Conservation (phyloP, 1,140 invertebrate species). For the Brachionus paranguensis region DNA sequence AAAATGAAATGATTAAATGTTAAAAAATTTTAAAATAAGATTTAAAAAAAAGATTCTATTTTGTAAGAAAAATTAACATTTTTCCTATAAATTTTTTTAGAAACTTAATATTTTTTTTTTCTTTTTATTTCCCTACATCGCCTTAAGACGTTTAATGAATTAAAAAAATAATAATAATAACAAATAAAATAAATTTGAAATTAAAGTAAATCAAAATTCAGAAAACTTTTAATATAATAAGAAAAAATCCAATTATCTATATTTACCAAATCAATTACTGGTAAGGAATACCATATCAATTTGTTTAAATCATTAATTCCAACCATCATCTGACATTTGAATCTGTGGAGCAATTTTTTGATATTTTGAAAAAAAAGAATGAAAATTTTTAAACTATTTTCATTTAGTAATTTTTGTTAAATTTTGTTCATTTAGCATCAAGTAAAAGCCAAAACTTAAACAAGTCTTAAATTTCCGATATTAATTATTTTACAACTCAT, state of each 20-base stretch:
- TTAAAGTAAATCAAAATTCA: neutral
- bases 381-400: neutral
- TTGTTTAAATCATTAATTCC: neutral
- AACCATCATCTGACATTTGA: neutral
- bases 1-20: too few relatives aligned
- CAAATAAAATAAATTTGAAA: neutral
- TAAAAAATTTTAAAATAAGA: too few relatives aligned
- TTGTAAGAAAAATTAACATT: too few relatives aligned
- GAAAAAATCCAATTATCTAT: neutral
- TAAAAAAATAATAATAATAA: too few relatives aligned
- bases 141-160: too few relatives aligned
- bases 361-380: neutral
- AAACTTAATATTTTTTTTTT: too few relatives aligned
- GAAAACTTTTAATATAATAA: neutral
- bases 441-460: neutral
- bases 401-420: neutral
- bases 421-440: neutral
- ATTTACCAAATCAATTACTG: neutral
- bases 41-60: too few relatives aligned
- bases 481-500: neutral
- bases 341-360: neutral
- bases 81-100: too few relatives aligned
- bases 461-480: neutral
- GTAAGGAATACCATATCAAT: neutral
- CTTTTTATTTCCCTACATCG: too few relatives aligned